Evolutionary conservation across 2,113 vertebrate species (phyloP).

Genomic region (Oncorhynchus mykiss): DNA sequence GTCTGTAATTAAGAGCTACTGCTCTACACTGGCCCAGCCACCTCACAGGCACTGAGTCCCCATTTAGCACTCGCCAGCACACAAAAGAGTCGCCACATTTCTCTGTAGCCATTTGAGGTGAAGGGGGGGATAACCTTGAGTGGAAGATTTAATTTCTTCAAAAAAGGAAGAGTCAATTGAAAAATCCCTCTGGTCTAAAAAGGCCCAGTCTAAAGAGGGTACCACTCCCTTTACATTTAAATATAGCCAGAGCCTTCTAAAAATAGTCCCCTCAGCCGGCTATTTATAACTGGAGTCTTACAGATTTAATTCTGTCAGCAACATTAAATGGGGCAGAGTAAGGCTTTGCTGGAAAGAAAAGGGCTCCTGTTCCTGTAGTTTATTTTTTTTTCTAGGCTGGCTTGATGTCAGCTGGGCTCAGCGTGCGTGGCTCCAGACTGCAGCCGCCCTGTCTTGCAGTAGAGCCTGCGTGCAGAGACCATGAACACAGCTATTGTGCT

Average conservation of each 20-base stretch:
- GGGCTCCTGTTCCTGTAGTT: not conserved
- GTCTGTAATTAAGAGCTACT: slow-evolving; percentile 59
- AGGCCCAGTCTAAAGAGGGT: not conserved
- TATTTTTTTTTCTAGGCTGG: not conserved
- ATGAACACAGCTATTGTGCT: not conserved
- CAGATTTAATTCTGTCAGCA: slow-evolving; percentile 8
- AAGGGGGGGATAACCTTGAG: not conserved
- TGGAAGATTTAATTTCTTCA: not conserved
- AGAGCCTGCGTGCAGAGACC: not conserved
- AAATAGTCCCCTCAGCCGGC: slow-evolving; percentile 37
- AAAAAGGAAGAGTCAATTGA: not conserved
- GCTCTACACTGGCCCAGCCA: not conserved
- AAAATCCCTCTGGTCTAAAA: not conserved
- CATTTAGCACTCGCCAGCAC: not conserved
- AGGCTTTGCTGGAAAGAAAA: slow-evolving; percentile 3
- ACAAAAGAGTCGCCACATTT: not conserved
- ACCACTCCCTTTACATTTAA: slow-evolving; percentile 37
- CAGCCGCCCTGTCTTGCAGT: not conserved
- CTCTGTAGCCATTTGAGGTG: slow-evolving; percentile 1
- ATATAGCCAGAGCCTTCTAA: slow-evolving; percentile 49
- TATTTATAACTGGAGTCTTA: slow-evolving; percentile 42
- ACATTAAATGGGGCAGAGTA: slow-evolving; percentile 5
- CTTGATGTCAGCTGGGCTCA: not conserved
- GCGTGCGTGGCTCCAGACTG: slow-evolving; percentile 2
- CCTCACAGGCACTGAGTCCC: not conserved